A percentile compares a stretch with the other conserved stretches of the same genome.
These are phyloP conservation scores for Iselma pallidipennis DNA, from an alignment of 2,888 invertebrate genomes.

Conservation along the genomic window DNA sequence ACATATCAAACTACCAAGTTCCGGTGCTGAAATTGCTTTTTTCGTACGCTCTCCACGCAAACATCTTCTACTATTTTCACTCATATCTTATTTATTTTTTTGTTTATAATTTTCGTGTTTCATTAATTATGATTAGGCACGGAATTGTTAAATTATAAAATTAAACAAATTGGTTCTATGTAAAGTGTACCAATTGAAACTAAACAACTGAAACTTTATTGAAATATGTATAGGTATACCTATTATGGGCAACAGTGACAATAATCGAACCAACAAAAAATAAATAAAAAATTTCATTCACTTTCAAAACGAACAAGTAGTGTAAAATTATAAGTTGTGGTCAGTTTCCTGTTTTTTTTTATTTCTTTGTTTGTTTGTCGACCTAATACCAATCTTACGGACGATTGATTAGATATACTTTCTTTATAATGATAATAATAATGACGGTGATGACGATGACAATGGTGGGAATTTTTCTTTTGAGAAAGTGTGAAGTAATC, in stretches of 20 bases:
- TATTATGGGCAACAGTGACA: slow-evolving; percentile 6
- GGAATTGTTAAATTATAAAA: not conserved
- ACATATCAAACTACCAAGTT: slow-evolving; percentile 13
- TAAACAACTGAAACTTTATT: not conserved
- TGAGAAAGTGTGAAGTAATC: slow-evolving; percentile 11
- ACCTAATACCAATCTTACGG: slow-evolving; percentile 8
- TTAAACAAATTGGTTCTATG: not conserved
- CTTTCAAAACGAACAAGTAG: slow-evolving; percentile 17
- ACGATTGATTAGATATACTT: slow-evolving; percentile 24
- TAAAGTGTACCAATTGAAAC: not conserved
- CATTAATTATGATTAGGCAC: not conserved
- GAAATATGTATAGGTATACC: not conserved
- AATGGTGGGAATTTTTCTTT: not conserved
- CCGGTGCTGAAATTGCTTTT: slow-evolving; percentile 15
- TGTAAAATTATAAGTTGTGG: slow-evolving; percentile 20
- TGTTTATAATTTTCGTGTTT: too few species aligned
- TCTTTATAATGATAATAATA: slow-evolving; percentile 6
- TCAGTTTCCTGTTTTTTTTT: slow-evolving; percentile 17
- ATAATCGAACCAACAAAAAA: slow-evolving; percentile 12
- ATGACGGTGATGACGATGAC: not conserved
- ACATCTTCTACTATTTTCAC: slow-evolving; percentile 8
- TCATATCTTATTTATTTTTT: too few species aligned
- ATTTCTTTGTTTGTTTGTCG: too few species aligned
- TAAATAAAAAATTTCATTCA: slow-evolving; percentile 2
- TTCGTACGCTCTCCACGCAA: slow-evolving; percentile 19